Evolutionary conservation across 2,797 vertebrate genomes (phyloP).

Genomic region (Nannoperca australis): DNA sequence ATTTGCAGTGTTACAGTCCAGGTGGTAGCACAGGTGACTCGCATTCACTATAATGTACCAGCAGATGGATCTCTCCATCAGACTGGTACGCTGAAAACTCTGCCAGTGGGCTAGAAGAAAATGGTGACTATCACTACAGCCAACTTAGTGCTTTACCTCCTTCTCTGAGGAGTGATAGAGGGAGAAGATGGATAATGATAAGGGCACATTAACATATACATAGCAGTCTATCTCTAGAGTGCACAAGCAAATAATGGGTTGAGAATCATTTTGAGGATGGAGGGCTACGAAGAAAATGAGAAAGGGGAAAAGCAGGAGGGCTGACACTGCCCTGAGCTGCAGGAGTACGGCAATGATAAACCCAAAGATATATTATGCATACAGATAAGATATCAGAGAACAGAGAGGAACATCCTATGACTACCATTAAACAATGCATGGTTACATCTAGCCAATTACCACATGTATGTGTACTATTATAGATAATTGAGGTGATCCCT

Average conservation of each 20-base stretch:
- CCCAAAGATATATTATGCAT: not conserved
- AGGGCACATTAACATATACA: not conserved
- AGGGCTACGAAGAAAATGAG: not conserved
- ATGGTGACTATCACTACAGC: not conserved
- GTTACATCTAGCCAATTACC: not conserved
- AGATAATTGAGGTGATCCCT: conserved; percentile 19
- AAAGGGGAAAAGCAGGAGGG: not conserved
- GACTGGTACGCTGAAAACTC: not conserved
- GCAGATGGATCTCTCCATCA: conserved; percentile 22
- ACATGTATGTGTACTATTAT: not conserved
- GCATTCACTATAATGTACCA: conserved; percentile 12
- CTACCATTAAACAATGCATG: conserved; percentile 15
- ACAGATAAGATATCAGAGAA: conserved; percentile 13
- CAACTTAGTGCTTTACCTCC: not conserved
- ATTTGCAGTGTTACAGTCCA: not conserved
- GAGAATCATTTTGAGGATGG: not conserved
- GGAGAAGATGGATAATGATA: not conserved
- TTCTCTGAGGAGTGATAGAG: not conserved
- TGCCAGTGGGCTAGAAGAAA: not conserved
- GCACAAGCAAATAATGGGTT: not conserved
- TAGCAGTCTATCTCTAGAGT: not conserved
- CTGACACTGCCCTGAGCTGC: not conserved
- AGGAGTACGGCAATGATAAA: not conserved
- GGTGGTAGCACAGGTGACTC: conserved; percentile 7
- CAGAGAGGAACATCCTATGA: conserved; percentile 10